Evolutionary conservation across 2,888 invertebrate species (phyloP).

Genomic region (Machimus atricapillus): DNA sequence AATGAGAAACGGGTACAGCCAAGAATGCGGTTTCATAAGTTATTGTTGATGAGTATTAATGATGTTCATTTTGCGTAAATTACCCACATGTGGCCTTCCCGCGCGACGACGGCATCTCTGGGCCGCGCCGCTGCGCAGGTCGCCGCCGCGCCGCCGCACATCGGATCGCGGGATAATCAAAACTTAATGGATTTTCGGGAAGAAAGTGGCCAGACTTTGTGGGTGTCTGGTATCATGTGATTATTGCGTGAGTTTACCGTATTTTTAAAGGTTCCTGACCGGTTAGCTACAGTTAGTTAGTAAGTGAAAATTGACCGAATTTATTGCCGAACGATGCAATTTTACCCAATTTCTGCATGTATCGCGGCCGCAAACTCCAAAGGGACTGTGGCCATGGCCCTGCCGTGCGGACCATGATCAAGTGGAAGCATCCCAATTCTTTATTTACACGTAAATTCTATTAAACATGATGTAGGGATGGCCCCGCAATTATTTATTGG

Average conservation of each 20-base stretch:
- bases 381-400: not conserved
- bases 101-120: not conserved
- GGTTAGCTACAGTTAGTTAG: constrained; percentile 9
- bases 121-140: not conserved
- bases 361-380: not conserved
- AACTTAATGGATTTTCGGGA: constrained; percentile 24
- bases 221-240: constrained; percentile 26
- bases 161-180: constrained; percentile 17
- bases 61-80: constrained; percentile 43
- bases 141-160: not conserved
- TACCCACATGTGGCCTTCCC: constrained; percentile 19
- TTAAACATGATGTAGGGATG: not conserved
- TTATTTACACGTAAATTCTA: not conserved
- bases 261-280: constrained; percentile 2
- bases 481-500: not conserved
- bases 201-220: constrained; percentile 21
- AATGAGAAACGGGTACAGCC: constrained; percentile 38
- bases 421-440: not conserved
- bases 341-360: not conserved
- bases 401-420: not conserved
- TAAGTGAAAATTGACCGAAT: constrained; percentile 5
- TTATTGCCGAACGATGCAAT: not conserved
- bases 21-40: constrained; percentile 42
- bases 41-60: constrained; percentile 46
- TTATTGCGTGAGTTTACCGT: constrained; percentile 24